A percentile compares a stretch with the other conserved stretches of the same genome.
phyloP scores from a whole-genome alignment of 2,113 vertebrate species.

The Callaeas wilsoni region DNA sequence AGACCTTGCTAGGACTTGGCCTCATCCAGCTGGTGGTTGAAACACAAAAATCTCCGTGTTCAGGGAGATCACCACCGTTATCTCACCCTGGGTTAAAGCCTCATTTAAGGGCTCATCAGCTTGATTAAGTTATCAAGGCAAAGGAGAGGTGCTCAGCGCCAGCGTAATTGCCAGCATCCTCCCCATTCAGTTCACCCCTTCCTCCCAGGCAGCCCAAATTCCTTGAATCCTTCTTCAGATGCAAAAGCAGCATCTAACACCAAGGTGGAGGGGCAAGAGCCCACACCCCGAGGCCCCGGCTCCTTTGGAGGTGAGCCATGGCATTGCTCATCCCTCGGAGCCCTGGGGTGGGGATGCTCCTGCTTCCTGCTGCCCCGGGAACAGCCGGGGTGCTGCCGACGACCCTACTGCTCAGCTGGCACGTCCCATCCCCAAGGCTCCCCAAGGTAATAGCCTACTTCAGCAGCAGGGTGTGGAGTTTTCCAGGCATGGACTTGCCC shows the following conservation, averaged over 20 bases:
- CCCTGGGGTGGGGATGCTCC: background rate
- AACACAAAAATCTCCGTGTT: background rate
- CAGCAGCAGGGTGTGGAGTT: background rate
- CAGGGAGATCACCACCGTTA: background rate
- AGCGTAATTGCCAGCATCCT: background rate
- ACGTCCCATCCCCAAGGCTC: background rate
- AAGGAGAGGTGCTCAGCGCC: background rate
- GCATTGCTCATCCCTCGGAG: background rate
- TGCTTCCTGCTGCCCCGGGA: background rate
- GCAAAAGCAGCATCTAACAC: background rate
- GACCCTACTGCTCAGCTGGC: background rate
- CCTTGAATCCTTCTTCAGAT: background rate
- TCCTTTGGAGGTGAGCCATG: constrained; percentile 34
- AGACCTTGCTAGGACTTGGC: background rate
- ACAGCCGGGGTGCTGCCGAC: accelerated
- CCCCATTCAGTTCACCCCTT: background rate
- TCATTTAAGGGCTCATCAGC: background rate
- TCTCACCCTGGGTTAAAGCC: background rate
- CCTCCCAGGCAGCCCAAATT: background rate
- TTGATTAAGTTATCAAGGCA: background rate
- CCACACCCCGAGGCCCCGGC: background rate
- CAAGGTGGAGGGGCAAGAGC: background rate
- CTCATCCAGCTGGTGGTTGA: background rate
- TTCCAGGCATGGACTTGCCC: background rate
- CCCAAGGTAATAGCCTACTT: background rate